Evolutionary conservation across 2,113 vertebrate species (phyloP).

Genomic region (Protobothrops mucrosquamatus): DNA sequence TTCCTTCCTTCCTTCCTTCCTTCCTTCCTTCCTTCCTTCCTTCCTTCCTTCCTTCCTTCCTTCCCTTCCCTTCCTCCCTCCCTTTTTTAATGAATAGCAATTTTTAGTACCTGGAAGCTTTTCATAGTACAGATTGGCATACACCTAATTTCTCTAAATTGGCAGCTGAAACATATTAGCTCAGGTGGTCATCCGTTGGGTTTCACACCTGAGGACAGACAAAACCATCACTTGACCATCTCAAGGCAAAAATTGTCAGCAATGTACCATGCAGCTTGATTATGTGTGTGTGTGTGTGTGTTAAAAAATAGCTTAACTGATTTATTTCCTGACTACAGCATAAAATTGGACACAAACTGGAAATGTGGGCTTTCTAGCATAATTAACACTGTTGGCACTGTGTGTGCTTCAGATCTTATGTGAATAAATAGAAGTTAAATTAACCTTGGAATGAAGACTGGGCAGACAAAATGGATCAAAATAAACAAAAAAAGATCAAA

Average conservation of each 20-base stretch:
- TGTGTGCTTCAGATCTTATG: neutral
- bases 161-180: constrained; percentile 1
- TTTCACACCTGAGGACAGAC: neutral
- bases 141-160: constrained; percentile 1
- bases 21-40: no score
- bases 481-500: neutral
- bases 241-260: no score
- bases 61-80: no score
- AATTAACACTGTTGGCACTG: neutral
- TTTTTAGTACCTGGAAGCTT: neutral
- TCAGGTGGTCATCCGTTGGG: neutral
- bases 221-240: no score
- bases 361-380: neutral
- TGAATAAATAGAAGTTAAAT: neutral
- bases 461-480: neutral
- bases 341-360: neutral
- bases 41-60: no score
- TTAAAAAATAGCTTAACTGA: neutral
- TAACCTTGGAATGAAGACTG: constrained; percentile 5
- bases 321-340: neutral
- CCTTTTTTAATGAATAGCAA: neutral
- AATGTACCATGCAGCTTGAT: no score
- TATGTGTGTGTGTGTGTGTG: no score
- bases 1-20: no score
- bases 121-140: neutral